These are phyloP conservation scores for Therioaphis trifolii DNA, from an alignment of 2,888 invertebrate genomes.

Conservation along the genomic window DNA sequence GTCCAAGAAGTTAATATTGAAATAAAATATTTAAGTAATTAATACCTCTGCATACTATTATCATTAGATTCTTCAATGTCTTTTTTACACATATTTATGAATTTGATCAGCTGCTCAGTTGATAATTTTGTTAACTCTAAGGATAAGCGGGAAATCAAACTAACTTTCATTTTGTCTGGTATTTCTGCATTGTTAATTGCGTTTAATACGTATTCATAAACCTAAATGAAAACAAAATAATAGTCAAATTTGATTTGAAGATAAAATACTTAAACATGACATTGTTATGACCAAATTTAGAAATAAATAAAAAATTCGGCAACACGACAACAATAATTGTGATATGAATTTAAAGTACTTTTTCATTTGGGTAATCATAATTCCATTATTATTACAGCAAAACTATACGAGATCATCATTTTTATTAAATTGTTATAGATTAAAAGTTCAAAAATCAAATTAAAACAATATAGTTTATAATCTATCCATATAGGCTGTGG, in stretches of 20 bases:
- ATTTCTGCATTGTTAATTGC: constrained; percentile 69
- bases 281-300: too few species aligned
- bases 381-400: too few species aligned
- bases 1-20: not conserved
- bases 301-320: too few species aligned
- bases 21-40: constrained; percentile 60
- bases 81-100: constrained; percentile 73
- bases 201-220: constrained; percentile 68
- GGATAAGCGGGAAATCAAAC: constrained; percentile 71
- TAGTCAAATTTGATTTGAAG: not conserved
- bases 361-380: too few species aligned
- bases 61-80: constrained; percentile 70
- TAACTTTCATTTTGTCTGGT: constrained; percentile 69
- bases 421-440: too few species aligned
- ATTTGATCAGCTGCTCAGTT: constrained; percentile 71
- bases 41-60: constrained; percentile 71
- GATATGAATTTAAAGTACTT: too few species aligned
- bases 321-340: too few species aligned
- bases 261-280: not conserved
- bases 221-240: constrained; percentile 44
- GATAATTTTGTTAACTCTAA: constrained; percentile 71
- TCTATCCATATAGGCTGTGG: too few species aligned
- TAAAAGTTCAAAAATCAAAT: too few species aligned
- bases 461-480: too few species aligned
- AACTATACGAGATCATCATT: too few species aligned